Base-by-base conservation (phyloP, 2,888 invertebrate species). In the Drosophila subquinaria region DNA sequence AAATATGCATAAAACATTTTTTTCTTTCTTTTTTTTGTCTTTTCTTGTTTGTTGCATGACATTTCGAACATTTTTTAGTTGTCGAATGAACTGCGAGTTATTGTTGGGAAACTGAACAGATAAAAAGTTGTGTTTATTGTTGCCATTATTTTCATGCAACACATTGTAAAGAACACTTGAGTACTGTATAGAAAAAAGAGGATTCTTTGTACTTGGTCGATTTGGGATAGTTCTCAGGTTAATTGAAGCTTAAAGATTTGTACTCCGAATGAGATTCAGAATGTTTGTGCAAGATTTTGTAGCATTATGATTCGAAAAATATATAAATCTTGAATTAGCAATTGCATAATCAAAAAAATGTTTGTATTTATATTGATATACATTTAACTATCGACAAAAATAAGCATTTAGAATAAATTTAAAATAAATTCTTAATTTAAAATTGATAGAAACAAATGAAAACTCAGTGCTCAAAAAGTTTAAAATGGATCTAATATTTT, bases 1-100 rank as follows among this genome's bases (percentile, higher is more conserved):
- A 56, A 70, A 73, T 63, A 74, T 79, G 64, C 53, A 78, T 55
- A 63, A 74, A 85, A 88, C 69, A 68, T 66, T 65, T 68, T 68
- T 71, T 61, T 47, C 40, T 47, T 35, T 67, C 23, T 1, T 43
- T 48, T 55, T 6, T 13, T 55, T 38, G 51, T 43, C 11, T n/a
- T 15, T 43, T 43, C 27, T 45, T 50, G 9, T 33, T 50, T 60
- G 43, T 55, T 64, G 57, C 57, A 76, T 83, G 81, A 73, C 64
- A 70, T 66, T 68, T 81, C 40, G 65, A 70, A 63, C 56, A 76
- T 66, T 76, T 70, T 63, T 55, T 11, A 40, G 30, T n/a, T 47
- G 61, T 61, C 48, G 23, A 53, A 47, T 71, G 71, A 57, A 67
- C 63, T 61, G 55, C 57, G 23, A 30, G n/a, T 48, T 55, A 55